Conservation (phyloP, 2,113 vertebrate species). For the Prietella phreatophila region DNA sequence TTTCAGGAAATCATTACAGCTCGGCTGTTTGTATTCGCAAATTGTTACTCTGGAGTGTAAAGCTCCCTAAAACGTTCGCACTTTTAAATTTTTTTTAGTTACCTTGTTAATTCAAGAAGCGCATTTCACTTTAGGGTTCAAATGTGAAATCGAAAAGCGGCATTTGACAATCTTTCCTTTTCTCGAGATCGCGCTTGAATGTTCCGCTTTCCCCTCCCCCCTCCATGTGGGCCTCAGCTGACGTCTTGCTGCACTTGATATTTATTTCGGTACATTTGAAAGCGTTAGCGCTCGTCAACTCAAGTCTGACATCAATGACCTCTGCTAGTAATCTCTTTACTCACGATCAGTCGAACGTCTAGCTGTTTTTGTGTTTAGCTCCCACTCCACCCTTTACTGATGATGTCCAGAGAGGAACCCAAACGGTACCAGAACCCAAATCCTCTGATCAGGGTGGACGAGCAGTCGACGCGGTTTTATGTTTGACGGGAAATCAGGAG, state of each 20-base stretch:
- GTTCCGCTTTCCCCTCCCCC: neutral
- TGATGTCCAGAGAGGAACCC: conserved; percentile 20
- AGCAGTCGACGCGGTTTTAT: neutral
- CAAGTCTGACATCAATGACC: conserved; percentile 5
- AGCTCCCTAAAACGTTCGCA: neutral
- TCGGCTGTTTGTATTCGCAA: neutral
- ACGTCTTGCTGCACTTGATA: neutral
- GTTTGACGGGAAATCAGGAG: conserved; percentile 7
- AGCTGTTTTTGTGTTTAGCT: neutral
- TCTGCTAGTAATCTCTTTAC: conserved; percentile 10
- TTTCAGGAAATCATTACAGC: conserved; percentile 6
- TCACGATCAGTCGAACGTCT: neutral
- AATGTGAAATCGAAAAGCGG: neutral
- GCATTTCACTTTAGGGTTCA: neutral
- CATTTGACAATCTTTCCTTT: conserved; percentile 28
- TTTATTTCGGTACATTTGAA: neutral
- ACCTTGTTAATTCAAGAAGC: neutral
- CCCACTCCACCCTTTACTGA: neutral
- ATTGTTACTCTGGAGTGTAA: neutral
- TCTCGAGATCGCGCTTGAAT: neutral
- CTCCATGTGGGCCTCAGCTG: neutral
- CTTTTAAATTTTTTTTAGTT: neutral
- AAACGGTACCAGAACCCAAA: neutral
- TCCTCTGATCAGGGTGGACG: neutral
- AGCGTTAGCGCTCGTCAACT: neutral